Evolutionary conservation across 2,113 vertebrate species (phyloP).

Genomic region (Pterophyllum scalare): DNA sequence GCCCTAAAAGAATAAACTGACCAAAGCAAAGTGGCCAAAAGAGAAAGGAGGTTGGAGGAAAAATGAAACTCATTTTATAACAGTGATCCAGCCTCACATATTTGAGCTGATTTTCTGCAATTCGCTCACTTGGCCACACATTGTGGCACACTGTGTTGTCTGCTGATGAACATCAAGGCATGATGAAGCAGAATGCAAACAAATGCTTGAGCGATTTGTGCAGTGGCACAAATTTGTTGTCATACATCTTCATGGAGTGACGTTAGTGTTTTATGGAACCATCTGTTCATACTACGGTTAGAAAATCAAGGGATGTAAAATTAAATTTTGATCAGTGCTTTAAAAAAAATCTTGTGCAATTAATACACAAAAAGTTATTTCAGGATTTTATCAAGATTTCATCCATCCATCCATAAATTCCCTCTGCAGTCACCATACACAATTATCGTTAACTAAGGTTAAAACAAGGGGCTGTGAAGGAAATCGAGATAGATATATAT

Average conservation of each 20-base stretch:
- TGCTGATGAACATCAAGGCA: conserved; percentile 32
- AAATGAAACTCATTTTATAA: background rate
- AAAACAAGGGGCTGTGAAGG: background rate
- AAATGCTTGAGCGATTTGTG: conserved; percentile 42
- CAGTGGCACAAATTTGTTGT: conserved; percentile 23
- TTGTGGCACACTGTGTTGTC: background rate
- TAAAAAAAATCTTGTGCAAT: background rate
- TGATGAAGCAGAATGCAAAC: conserved; percentile 58
- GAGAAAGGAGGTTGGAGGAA: background rate
- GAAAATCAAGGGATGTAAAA: conserved; percentile 1
- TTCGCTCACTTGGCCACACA: background rate
- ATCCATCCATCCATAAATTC: too few species aligned
- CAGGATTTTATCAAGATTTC: too few species aligned
- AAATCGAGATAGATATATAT: background rate
- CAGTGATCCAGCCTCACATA: background rate
- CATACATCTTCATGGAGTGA: conserved; percentile 43
- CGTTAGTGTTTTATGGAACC: conserved; percentile 34
- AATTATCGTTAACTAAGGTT: conserved; percentile 17
- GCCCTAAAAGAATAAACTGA: background rate
- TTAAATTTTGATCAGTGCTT: conserved; percentile 7
- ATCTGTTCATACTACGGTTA: conserved; percentile 54
- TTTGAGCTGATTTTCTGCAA: background rate
- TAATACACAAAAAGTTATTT: too few species aligned
- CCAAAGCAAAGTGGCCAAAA: background rate
- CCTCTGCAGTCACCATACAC: too few species aligned